Percentiles rank a stretch among this genome's conserved stretches.
Conservation (phyloP, 2,888 invertebrate genomes). For the Neoascia interrupta region DNA sequence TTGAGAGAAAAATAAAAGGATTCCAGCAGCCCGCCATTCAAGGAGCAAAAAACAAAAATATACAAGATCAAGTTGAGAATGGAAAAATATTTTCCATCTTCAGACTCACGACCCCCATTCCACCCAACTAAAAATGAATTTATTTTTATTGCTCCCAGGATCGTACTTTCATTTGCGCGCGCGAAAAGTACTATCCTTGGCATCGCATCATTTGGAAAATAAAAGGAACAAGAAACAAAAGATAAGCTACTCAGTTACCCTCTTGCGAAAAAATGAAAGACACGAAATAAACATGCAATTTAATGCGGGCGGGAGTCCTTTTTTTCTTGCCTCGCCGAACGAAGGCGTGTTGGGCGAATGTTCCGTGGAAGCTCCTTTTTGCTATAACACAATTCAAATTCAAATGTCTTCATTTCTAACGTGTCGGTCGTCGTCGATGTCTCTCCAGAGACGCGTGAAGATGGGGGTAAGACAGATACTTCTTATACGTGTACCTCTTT, state of each 20-base stretch:
- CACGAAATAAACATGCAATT: conserved; percentile 65
- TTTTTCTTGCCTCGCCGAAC: conserved; percentile 1
- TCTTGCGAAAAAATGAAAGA: conserved; percentile 28
- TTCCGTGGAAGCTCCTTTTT: too few species aligned
- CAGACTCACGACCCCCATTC: conserved; percentile 13
- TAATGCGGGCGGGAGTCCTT: conserved; percentile 62
- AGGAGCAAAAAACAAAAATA: too few species aligned
- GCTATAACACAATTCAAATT: conserved; percentile 67
- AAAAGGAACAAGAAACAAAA: conserved; percentile 37
- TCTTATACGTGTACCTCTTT: conserved; percentile 7
- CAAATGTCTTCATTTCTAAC: conserved; percentile 61
- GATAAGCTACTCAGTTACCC: conserved; percentile 49
- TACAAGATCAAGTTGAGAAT: conserved; percentile 16
- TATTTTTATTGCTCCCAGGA: conserved; percentile 68
- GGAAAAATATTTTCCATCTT: conserved; percentile 34
- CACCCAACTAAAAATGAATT: conserved; percentile 65
- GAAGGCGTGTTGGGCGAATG: not conserved
- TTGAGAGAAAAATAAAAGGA: conserved; percentile 66
- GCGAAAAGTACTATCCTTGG: conserved; percentile 56
- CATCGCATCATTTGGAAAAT: conserved; percentile 34
- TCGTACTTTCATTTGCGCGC: conserved; percentile 67
- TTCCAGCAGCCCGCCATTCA: conserved; percentile 43
- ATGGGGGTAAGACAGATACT: conserved; percentile 14
- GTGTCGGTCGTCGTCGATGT: conserved; percentile 54
- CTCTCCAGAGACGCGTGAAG: conserved; percentile 57